Evolutionary conservation across 2,113 vertebrate species (phyloP), one percentile per base, ranked within the genome.

Genomic region (Oryzias javanicus): DNA sequence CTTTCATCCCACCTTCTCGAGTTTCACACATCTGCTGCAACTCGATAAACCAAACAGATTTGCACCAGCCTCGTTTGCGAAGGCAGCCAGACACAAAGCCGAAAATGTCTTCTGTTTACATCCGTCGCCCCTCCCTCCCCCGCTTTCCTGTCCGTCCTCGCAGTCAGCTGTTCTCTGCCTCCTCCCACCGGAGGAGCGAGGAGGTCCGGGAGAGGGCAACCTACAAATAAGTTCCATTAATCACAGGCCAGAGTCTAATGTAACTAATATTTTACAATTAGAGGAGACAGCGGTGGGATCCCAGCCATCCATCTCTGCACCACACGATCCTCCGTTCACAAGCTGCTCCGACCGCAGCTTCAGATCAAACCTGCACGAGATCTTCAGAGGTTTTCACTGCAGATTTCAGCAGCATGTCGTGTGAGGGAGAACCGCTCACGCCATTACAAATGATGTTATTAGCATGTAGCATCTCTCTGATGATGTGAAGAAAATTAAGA

Each of bases 201-300:
- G 93, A 94, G 94, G 93, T 89, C 88, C 83, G 72, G 83, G 90
- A 94, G 91, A 95, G 94, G 94, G 94, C 94, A 93, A 93, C 92
- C 92, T 95, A 93, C 94, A 98, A 98, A 97, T 96, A 97, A 96
- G 95, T 96, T 95, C 95, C 95, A 98, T 98, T 98, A 96, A 96
- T 97, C 96, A 98, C 95, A 94, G 94, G 92, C 93, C 93, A 93
- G 92, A 93, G 94, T 94, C 94, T 97, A 97, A 97, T 98, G 94
- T 96, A 97, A 96, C 94, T 98, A 98, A 98, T 98, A 97, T 97
- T 98, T 98, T 97, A 98, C 96, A 97, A 97, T 98, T 98, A 98
- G 94, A 95, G 95, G 89, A 96, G 96, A 96, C 95, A 97, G 95
- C 93, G 93, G 92, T 91, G 92, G 91, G 94, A 93, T 94, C 91